Conservation (phyloP, 2,113 vertebrate genomes). For the Collichthys lucidus region DNA sequence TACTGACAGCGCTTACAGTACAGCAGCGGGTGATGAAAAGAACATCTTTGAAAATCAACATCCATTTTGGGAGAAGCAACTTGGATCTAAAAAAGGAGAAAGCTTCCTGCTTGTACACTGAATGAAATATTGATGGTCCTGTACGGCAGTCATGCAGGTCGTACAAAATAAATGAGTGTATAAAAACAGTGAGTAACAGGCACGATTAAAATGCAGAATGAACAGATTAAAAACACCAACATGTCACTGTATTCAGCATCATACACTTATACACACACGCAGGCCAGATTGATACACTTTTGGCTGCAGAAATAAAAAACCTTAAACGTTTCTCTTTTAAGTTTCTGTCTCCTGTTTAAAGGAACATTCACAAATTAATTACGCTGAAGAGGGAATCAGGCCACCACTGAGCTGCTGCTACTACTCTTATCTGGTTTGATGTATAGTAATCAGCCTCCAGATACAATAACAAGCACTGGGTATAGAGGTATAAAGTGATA, state of each 20-base stretch:
- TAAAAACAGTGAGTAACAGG: constrained; percentile 31
- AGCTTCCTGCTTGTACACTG: constrained; percentile 30
- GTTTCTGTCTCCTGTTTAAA: constrained; percentile 20
- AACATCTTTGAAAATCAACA: constrained; percentile 6
- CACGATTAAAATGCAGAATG: constrained; percentile 22
- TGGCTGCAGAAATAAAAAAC: background rate
- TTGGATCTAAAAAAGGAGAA: constrained; percentile 37
- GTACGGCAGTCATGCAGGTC: constrained; percentile 41
- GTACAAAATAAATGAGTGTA: constrained; percentile 59
- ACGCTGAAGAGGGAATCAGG: constrained; percentile 39
- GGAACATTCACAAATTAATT: constrained; percentile 43
- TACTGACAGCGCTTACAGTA: constrained; percentile 3
- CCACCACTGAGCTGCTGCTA: constrained; percentile 24
- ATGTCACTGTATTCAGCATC: background rate
- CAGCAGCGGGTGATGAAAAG: background rate
- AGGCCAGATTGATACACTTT: background rate
- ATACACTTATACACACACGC: background rate
- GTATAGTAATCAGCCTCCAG: constrained; percentile 26
- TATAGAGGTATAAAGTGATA: constrained; percentile 37
- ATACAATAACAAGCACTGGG: constrained; percentile 28
- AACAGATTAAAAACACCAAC: background rate
- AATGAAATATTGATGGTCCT: constrained; percentile 66
- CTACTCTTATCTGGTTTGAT: constrained; percentile 30
- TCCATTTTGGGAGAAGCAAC: constrained; percentile 36
- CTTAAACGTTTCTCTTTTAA: background rate